These are phyloP conservation scores for Perccottus glenii DNA, from an alignment of 2,113 vertebrate species.

Conservation along the genomic window DNA sequence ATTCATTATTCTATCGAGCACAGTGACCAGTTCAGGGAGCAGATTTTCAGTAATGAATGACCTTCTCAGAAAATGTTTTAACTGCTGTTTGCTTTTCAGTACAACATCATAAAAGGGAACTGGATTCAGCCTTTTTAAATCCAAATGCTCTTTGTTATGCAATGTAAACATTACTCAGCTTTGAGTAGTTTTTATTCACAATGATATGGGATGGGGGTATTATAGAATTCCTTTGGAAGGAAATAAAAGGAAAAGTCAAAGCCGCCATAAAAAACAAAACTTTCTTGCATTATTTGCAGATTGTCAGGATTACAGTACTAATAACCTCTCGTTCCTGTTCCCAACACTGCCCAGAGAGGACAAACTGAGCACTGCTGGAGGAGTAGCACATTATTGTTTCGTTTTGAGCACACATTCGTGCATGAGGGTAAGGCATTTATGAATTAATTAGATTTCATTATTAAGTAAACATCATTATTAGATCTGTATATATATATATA, in stretches of 20 bases:
- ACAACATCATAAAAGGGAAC: conserved; percentile 70
- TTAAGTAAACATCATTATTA: too few relatives aligned
- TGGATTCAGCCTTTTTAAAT: conserved; percentile 64
- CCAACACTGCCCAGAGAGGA: too few relatives aligned
- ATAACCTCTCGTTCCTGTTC: too few relatives aligned
- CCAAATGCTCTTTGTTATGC: conserved; percentile 70
- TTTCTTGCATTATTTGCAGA: background rate
- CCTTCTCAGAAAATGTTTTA: conserved; percentile 56
- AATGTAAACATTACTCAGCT: conserved; percentile 72
- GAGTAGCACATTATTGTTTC: too few relatives aligned
- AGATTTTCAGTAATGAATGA: conserved; percentile 48
- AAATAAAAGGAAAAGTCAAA: background rate
- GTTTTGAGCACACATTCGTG: too few relatives aligned
- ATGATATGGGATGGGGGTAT: conserved; percentile 62
- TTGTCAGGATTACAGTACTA: too few relatives aligned
- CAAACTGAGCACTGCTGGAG: too few relatives aligned
- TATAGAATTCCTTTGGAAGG: conserved; percentile 52
- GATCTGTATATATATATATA: too few relatives aligned
- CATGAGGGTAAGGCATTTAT: too few relatives aligned
- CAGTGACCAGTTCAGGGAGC: background rate
- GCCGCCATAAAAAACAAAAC: conserved; percentile 19
- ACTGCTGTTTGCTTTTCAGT: conserved; percentile 68
- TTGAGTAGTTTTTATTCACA: conserved; percentile 44
- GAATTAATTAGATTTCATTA: too few relatives aligned
- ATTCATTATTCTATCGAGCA: conserved; percentile 8